phyloP scores from a whole-genome alignment of 2,113 vertebrate species.

The Cyanistes caeruleus region DNA sequence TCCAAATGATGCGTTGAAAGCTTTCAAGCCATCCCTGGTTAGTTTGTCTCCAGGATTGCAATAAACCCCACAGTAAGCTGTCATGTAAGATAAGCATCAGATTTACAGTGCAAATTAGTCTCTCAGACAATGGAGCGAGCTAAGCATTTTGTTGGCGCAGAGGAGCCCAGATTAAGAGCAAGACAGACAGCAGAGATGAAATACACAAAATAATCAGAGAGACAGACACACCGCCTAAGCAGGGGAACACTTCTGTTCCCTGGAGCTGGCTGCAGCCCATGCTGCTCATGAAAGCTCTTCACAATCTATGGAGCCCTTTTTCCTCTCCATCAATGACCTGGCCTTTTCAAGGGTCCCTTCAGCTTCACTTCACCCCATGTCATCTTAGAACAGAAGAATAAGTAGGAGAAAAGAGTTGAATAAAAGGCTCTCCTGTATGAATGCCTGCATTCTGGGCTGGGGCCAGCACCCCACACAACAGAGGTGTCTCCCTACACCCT shows the following conservation, averaged over 20 bases:
- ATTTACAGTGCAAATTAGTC: conserved; percentile 73
- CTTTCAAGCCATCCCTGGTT: conserved; percentile 29
- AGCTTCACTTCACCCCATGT: neutral
- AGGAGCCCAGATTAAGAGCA: conserved; percentile 57
- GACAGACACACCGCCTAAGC: conserved; percentile 20
- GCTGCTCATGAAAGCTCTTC: conserved; percentile 8
- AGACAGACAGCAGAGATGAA: conserved; percentile 63
- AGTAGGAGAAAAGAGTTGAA: neutral
- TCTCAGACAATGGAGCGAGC: conserved; percentile 65
- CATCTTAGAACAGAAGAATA: neutral
- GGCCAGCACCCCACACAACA: neutral
- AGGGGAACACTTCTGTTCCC: conserved; percentile 12
- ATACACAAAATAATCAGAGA: conserved; percentile 62
- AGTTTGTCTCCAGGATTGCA: conserved; percentile 58
- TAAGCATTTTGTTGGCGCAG: conserved; percentile 65
- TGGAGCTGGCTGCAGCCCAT: neutral
- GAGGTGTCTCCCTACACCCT: neutral
- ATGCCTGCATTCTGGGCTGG: neutral
- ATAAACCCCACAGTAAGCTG: conserved; percentile 65
- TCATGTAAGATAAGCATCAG: conserved; percentile 74
- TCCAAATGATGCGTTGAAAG: neutral
- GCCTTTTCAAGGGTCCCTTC: conserved; percentile 49
- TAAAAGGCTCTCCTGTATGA: neutral
- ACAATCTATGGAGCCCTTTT: neutral
- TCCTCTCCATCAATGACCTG: conserved; percentile 10